Percentiles rank a stretch among this genome's conserved stretches.
phyloP scores from a whole-genome alignment of 2,888 invertebrate genomes.

The Lycophotia porphyrea region DNA sequence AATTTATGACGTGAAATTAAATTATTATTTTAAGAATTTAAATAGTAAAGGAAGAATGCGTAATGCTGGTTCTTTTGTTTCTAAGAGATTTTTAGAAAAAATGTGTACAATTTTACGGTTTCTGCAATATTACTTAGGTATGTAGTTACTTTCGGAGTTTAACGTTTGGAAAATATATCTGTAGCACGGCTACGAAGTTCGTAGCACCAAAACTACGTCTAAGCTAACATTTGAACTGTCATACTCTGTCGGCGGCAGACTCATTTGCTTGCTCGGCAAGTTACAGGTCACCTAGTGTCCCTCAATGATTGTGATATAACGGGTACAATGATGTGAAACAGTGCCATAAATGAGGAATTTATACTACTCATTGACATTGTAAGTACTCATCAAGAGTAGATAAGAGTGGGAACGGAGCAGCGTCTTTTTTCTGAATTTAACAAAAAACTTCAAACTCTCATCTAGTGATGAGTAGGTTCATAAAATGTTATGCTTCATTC shows the following conservation, averaged over 20 bases:
- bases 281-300: background rate
- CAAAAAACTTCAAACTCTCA: background rate
- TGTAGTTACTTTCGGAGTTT: background rate
- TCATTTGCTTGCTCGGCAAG: background rate
- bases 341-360: too few relatives aligned
- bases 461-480: background rate
- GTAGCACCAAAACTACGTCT: background rate
- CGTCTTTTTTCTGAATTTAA: background rate
- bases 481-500: background rate
- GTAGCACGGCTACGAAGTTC: background rate
- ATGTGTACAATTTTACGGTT: background rate
- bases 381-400: background rate
- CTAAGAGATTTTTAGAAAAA: background rate
- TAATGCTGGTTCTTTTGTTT: background rate
- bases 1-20: constrained; percentile 23
- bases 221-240: background rate
- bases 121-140: background rate
- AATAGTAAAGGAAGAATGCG: background rate
- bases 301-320: background rate
- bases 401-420: background rate
- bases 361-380: background rate
- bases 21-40: constrained; percentile 1
- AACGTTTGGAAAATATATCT: background rate
- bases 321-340: background rate
- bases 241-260: background rate